phyloP scores from a whole-genome alignment of 2,113 vertebrate species.

The Morone chrysops region DNA sequence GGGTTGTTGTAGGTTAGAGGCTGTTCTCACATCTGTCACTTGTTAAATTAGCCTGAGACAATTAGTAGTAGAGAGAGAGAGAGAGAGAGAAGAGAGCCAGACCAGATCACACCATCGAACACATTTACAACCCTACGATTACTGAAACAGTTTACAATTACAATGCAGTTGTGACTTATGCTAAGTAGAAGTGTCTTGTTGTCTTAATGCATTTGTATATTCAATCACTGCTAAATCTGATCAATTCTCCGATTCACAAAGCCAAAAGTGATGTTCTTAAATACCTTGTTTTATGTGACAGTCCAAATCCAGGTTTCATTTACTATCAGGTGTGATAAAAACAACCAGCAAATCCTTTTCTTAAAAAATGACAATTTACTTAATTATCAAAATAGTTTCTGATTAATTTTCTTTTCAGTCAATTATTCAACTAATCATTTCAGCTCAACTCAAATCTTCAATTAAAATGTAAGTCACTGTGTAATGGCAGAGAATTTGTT shows the following conservation, averaged over 20 bases:
- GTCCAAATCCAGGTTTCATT: not conserved
- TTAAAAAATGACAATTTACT: not conserved
- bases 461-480: conserved; percentile 10
- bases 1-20: conserved; percentile 57
- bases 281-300: not conserved
- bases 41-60: conserved; percentile 83
- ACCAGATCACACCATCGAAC: conserved; percentile 48
- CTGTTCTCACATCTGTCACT: conserved; percentile 83
- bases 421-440: conserved; percentile 5
- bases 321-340: not conserved
- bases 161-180: conserved; percentile 11
- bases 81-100: conserved; percentile 57
- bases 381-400: not conserved
- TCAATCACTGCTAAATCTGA: not conserved
- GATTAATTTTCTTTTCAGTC: not conserved
- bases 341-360: not conserved
- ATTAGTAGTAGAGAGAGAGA: too few relatives aligned
- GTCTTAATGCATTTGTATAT: not conserved
- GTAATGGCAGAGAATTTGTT: not conserved
- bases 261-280: not conserved
- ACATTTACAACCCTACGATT: conserved; percentile 47
- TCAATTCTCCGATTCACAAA: not conserved
- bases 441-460: conserved; percentile 21
- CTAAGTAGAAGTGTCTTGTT: not conserved
- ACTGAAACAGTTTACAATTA: conserved; percentile 54